Evolutionary conservation across 2,113 vertebrate genomes (phyloP).

Genomic region (Rafetus swinhoei): DNA sequence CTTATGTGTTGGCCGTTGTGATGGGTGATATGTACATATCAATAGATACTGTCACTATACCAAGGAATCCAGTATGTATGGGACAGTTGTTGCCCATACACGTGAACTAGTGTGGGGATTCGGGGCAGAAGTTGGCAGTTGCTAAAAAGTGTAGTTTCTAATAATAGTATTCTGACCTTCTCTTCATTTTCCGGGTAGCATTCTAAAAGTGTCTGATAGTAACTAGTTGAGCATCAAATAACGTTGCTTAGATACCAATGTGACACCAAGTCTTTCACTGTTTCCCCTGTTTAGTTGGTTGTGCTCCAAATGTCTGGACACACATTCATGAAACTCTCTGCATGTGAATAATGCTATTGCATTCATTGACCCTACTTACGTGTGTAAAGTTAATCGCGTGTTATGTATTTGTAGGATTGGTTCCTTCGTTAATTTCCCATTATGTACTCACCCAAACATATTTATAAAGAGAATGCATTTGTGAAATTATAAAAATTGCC

Average conservation of each 20-base stretch:
- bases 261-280: neutral
- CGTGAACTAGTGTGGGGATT: neutral
- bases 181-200: neutral
- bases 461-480: neutral
- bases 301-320: neutral
- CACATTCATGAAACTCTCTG: neutral
- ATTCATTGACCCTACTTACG: neutral
- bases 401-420: neutral
- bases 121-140: neutral
- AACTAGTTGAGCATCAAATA: neutral
- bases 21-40: neutral
- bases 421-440: neutral
- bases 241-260: neutral
- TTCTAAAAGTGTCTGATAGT: neutral
- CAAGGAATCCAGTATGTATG: neutral
- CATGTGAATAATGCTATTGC: neutral
- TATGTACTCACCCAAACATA: neutral
- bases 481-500: neutral
- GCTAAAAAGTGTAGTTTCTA: neutral
- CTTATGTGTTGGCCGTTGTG: neutral
- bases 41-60: neutral
- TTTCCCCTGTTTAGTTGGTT: neutral
- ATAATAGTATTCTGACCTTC: neutral
- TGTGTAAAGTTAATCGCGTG: neutral
- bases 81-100: neutral